Evolutionary conservation across 2,113 vertebrate genomes (phyloP), one percentile per base, ranked within the genome.

Genomic region (Aix galericulata): DNA sequence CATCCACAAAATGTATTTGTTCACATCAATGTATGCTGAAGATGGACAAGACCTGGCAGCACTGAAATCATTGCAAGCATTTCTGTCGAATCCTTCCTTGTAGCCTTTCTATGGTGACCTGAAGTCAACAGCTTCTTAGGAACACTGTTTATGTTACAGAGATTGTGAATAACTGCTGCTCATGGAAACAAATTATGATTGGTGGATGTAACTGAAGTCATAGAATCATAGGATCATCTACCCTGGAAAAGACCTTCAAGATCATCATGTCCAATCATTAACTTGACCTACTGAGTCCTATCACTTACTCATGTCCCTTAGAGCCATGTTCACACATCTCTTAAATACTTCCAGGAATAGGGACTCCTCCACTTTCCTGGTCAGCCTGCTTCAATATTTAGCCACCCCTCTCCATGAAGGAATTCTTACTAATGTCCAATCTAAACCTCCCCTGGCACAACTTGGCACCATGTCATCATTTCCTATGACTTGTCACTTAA

Each of bases 1-100:
- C 46, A 4, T 31, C 78, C 0, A 0, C 8, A 73, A 66, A 85
- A 20, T 14, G 36, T 36, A 4, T 17, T 17, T 4, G 0, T 44
- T 79, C 75, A 29, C 13, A 34, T 11, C 40, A 7, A 11, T 63
- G 8, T 21, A 15, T 17, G 16, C 23, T 66, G 26, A 71, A 67
- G 22, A 10, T 56, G 18, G 21, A 40, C 17, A 71, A 66, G 27
- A 71, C 11, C 20, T 36, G 38, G 6, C 44, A 62, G 25, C 56
- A 21, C 8, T 78, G 16, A 50, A 90, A 69, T 64, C 6, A 34
- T 40, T 40, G 50, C 17, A 23, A 82, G 11, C 8, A 26, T 82
- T 88, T 88, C 59, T 34, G 56, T 32, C 81, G 23, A 55, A 59
- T 46, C 46, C 46, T 21, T 20, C 20, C 8, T 21, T 48, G 46